Evolutionary conservation across 2,797 vertebrate genomes (phyloP).

Genomic region (Falco columbarius): DNA sequence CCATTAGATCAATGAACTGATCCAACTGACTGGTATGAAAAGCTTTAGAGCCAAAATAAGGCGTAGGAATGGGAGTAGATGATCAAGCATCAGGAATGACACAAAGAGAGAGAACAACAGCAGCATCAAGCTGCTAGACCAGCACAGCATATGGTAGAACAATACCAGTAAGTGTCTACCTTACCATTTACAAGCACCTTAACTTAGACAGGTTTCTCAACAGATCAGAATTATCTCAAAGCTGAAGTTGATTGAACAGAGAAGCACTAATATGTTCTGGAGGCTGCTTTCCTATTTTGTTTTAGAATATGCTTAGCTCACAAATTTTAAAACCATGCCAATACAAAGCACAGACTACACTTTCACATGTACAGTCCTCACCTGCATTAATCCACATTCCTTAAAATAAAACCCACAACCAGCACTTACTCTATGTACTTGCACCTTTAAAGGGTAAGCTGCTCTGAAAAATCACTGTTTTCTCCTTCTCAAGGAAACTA

Average conservation of each 20-base stretch:
- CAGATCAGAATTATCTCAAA: not conserved
- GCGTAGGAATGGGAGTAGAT: not conserved
- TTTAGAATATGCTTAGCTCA: not conserved
- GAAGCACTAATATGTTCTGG: not conserved
- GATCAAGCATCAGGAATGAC: not conserved
- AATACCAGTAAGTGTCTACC: not conserved
- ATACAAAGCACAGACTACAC: not conserved
- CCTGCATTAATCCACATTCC: not conserved
- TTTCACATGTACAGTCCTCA: not conserved
- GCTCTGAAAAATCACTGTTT: not conserved
- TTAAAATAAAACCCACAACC: rapidly evolving
- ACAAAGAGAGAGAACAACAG: not conserved
- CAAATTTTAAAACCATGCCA: not conserved
- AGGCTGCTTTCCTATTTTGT: not conserved
- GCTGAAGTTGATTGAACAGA: not conserved
- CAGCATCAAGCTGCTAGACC: not conserved
- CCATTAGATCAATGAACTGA: not conserved
- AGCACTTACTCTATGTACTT: not conserved
- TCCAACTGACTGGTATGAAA: not conserved
- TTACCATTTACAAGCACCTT: not conserved
- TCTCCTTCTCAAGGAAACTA: not conserved
- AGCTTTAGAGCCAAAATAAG: not conserved
- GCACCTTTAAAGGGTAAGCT: not conserved
- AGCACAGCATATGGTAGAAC: not conserved
- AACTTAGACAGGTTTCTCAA: not conserved